Conservation (phyloP, 2,888 invertebrate genomes). For the Cheilosia urbana region DNA sequence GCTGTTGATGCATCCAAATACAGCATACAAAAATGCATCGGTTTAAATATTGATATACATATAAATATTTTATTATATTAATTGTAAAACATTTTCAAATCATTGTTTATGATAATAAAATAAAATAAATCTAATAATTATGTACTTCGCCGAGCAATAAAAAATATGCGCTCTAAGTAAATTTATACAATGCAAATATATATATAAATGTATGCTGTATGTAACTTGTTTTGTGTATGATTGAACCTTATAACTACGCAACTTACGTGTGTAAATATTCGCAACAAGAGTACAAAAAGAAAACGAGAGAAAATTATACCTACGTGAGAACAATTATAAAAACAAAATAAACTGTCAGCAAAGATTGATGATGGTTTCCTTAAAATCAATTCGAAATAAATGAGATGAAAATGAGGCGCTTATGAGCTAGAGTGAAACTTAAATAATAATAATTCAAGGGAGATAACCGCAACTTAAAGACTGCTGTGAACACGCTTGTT, state of each 20-base stretch:
- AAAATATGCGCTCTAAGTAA: conserved; percentile 46
- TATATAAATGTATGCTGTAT: conserved; percentile 17
- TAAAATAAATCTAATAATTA: conserved; percentile 39
- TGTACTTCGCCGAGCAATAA: conserved; percentile 66
- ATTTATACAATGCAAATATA: conserved; percentile 53
- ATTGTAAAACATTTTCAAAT: conserved; percentile 62
- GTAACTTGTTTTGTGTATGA: conserved; percentile 43
- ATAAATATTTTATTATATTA: conserved; percentile 55
- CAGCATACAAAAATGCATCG: too few species aligned
- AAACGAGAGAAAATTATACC: conserved; percentile 66
- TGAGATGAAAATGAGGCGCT: conserved; percentile 55
- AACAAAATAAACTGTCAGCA: conserved; percentile 28
- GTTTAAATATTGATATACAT: conserved; percentile 16
- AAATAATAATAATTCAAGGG: conserved; percentile 55
- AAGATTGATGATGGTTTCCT: conserved; percentile 15
- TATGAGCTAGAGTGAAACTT: conserved; percentile 47
- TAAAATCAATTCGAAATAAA: conserved; percentile 23
- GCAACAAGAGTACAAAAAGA: conserved; percentile 51
- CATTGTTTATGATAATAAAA: conserved; percentile 36
- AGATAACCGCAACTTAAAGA: conserved; percentile 27
- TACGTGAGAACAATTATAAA: conserved; percentile 38
- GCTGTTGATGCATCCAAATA: too few species aligned
- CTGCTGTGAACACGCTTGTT: conserved; percentile 38
- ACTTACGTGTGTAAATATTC: conserved; percentile 58
- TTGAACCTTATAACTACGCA: conserved; percentile 56